Conservation (phyloP, 1,140 invertebrate genomes). For the Polypedilum pembai region DNA sequence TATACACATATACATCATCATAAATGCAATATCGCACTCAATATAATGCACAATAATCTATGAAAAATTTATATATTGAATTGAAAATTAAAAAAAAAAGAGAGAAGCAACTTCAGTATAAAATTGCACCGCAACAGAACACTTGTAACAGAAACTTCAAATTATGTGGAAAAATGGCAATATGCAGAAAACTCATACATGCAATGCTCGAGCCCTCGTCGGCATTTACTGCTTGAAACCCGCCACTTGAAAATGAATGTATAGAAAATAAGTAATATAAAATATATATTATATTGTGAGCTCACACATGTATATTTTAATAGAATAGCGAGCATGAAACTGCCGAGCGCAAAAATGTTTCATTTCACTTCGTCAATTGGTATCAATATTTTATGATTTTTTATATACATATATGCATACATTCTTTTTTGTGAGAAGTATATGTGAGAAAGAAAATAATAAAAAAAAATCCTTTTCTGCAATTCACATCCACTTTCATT, state of each 20-base stretch:
- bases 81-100: neutral
- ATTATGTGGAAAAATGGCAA: neutral
- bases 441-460: neutral
- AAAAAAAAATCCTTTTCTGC: neutral
- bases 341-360: slow-evolving; percentile 20
- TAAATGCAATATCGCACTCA: neutral
- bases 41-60: neutral
- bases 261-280: neutral
- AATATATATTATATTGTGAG: neutral
- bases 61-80: neutral
- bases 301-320: neutral
- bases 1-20: neutral
- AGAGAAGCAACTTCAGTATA: neutral
- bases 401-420: neutral
- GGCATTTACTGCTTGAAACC: neutral
- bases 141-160: neutral
- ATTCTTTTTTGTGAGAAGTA: neutral
- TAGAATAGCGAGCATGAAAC: neutral
- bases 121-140: neutral
- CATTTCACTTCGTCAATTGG: slow-evolving; percentile 12
- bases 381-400: slow-evolving; percentile 29
- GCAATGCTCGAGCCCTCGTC: neutral
- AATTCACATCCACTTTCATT: neutral
- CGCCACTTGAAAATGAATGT: neutral
- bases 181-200: neutral